Conservation (phyloP, 92 coral and sea anemone species). For the Zoanthus solanderi region DNA sequence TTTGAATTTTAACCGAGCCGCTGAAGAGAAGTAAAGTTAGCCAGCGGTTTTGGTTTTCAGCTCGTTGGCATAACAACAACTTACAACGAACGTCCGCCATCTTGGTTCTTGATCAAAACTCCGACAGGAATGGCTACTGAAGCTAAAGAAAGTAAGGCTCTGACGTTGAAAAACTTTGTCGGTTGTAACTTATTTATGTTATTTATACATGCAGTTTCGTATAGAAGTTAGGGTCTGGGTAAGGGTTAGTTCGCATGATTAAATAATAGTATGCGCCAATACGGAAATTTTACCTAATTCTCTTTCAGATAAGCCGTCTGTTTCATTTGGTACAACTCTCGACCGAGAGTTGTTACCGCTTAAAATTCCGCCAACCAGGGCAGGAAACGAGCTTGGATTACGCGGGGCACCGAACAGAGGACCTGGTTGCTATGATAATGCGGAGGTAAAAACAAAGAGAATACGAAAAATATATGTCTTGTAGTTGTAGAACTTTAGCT, state of each 20-base stretch:
- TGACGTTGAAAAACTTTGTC: not conserved
- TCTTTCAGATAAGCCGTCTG: constrained; percentile 55
- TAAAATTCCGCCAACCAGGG: constrained; percentile 87
- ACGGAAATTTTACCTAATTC: not conserved
- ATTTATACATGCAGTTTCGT: no score
- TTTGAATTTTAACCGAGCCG: not conserved
- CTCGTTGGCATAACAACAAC: constrained; percentile 1
- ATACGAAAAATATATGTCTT: no score
- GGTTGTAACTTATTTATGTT: not conserved
- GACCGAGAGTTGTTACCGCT: constrained; percentile 91
- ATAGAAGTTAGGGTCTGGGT: no score
- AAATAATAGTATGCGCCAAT: no score
- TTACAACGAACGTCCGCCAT: not conserved
- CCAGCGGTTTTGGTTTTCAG: not conserved
- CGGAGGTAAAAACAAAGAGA: constrained; percentile 71
- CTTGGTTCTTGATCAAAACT: not conserved
- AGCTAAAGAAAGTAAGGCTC: constrained; percentile 9
- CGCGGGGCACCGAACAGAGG: constrained; percentile 94
- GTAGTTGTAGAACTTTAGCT: not conserved
- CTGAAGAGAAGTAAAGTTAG: not conserved
- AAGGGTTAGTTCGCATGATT: no score
- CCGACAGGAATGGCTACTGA: not conserved
- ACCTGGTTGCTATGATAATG: constrained; percentile 95
- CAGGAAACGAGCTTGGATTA: constrained; percentile 84
- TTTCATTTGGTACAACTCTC: constrained; percentile 91